phyloP scores from a whole-genome alignment of 2,888 invertebrate genomes.

The Crossocerus cetratus region DNA sequence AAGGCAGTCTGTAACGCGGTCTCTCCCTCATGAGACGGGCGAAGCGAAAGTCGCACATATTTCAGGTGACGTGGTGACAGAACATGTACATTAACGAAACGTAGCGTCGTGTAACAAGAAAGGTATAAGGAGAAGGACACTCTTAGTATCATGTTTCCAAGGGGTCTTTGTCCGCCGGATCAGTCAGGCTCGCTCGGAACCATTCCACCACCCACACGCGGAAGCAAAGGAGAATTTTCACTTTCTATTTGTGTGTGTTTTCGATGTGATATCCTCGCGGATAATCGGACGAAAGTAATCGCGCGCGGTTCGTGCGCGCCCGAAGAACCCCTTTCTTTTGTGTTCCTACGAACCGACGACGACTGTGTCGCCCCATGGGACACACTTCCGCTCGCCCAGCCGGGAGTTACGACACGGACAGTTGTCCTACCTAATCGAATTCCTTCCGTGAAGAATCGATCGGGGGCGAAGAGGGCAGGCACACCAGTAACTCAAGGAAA shows the following conservation, averaged over 20 bases:
- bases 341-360: conserved; percentile 25
- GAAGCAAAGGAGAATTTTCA: conserved; percentile 35
- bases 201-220: conserved; percentile 11
- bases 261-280: conserved; percentile 47
- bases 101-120: too few relatives aligned
- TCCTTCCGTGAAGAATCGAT: too few relatives aligned
- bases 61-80: too few relatives aligned
- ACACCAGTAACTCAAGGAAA: background rate
- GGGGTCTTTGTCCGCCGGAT: background rate
- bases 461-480: background rate
- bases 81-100: too few relatives aligned
- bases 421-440: too few relatives aligned
- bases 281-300: conserved; percentile 37
- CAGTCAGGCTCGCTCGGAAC: background rate
- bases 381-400: too few relatives aligned
- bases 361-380: conserved; percentile 4
- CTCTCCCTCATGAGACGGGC: too few relatives aligned
- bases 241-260: conserved; percentile 52
- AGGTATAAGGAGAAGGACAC: too few relatives aligned
- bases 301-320: conserved; percentile 26
- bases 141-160: background rate
- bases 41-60: too few relatives aligned
- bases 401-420: too few relatives aligned
- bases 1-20: too few relatives aligned
- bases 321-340: conserved; percentile 27